A percentile compares a stretch with the other conserved stretches of the same genome.
Conservation (phyloP, 1,140 invertebrate genomes). For the Drusus annulatus region DNA sequence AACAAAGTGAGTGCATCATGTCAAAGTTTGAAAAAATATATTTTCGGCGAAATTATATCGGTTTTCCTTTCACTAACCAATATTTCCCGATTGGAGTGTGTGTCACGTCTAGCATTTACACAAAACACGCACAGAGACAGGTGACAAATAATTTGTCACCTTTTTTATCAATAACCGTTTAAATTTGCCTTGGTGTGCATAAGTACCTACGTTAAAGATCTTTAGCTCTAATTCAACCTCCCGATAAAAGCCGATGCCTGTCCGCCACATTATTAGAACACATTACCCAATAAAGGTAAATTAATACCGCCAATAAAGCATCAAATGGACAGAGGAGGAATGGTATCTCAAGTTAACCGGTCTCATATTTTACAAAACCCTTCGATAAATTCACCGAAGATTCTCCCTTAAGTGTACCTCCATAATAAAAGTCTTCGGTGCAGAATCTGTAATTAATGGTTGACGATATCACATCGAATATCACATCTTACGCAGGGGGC, state of each 20-base stretch:
- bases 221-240: no score
- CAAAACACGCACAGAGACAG: no score
- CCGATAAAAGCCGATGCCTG: constrained; percentile 20
- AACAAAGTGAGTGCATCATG: no score
- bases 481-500: constrained; percentile 6
- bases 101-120: no score
- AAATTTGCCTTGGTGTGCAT: no score
- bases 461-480: constrained; percentile 21
- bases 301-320: constrained; percentile 43
- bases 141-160: no score
- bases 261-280: constrained; percentile 19
- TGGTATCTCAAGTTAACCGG: constrained; percentile 56
- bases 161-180: no score
- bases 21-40: no score
- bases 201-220: no score
- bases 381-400: constrained; percentile 42
- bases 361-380: constrained; percentile 51
- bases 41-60: no score
- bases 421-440: constrained; percentile 42
- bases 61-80: no score
- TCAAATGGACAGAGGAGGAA: constrained; percentile 36
- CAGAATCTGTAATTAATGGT: constrained; percentile 40
- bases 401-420: constrained; percentile 38
- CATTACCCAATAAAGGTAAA: constrained; percentile 52
- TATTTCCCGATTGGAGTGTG: no score